phyloP scores from a whole-genome alignment of 2,113 vertebrate genomes.

The Pteruthius melanotis region DNA sequence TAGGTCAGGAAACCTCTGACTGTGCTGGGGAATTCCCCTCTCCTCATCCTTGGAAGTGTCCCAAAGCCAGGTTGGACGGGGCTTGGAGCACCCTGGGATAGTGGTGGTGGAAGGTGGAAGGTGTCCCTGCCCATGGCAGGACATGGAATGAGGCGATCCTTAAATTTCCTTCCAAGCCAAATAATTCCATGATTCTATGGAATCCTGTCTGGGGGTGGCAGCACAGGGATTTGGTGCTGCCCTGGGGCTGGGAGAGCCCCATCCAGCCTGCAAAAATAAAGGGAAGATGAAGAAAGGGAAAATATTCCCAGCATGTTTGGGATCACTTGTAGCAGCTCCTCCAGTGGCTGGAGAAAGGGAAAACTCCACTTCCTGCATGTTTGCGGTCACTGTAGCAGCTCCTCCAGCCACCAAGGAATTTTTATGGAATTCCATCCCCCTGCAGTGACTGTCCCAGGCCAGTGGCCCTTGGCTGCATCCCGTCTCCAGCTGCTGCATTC shows the following conservation, averaged over 20 bases:
- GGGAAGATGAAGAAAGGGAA: neutral
- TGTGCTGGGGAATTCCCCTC: neutral
- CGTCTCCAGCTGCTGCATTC: neutral
- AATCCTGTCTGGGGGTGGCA: neutral
- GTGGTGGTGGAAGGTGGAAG: neutral
- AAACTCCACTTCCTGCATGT: accelerated
- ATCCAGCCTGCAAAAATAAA: neutral
- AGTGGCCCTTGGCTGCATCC: accelerated
- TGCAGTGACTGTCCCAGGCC: accelerated
- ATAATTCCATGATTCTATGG: neutral
- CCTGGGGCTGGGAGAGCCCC: neutral
- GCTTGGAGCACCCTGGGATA: neutral
- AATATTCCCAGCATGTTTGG: accelerated
- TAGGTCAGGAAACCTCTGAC: accelerated
- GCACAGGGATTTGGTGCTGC: neutral
- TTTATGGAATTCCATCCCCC: neutral
- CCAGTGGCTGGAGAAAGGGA: neutral
- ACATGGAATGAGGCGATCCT: neutral
- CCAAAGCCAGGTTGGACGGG: accelerated
- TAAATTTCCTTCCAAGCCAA: neutral
- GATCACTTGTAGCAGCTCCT: neutral
- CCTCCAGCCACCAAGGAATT: neutral
- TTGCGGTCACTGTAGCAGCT: neutral
- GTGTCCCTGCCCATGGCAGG: accelerated
- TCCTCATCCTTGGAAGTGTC: neutral